Conservation (phyloP, 1,140 invertebrate species). For the Diachasmimorpha longicaudata region DNA sequence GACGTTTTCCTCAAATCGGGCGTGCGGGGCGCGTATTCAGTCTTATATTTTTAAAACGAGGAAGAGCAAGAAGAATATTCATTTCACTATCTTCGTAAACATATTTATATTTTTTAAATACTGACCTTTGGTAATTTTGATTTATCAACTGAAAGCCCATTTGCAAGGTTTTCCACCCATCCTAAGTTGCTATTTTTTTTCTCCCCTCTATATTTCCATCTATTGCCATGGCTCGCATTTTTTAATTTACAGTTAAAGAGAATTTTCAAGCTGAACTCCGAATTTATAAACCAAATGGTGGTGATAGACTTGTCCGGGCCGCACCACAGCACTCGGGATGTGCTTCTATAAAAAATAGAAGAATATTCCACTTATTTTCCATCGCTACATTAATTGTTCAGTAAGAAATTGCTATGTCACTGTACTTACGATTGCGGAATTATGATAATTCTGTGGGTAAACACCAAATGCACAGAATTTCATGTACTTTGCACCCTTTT, state of each 20-base stretch:
- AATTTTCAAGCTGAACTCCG: constrained; percentile 52
- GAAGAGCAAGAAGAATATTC: too few relatives aligned
- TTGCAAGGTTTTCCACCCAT: too few relatives aligned
- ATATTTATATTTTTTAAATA: too few relatives aligned
- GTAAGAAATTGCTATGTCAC: background rate
- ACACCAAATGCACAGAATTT: constrained; percentile 83
- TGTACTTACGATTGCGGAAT: constrained; percentile 75
- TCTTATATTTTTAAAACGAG: too few relatives aligned
- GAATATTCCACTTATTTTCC: constrained; percentile 19
- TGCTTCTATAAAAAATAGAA: constrained; percentile 64
- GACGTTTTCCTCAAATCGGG: too few relatives aligned
- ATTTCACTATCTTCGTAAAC: too few relatives aligned
- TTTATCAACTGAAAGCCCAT: too few relatives aligned
- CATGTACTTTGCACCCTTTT: constrained; percentile 71
- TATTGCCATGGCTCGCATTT: background rate
- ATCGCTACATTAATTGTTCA: background rate
- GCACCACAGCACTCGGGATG: constrained; percentile 74
- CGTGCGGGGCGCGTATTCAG: too few relatives aligned
- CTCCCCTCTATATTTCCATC: too few relatives aligned
- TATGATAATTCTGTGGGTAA: constrained; percentile 89
- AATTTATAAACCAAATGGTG: constrained; percentile 68
- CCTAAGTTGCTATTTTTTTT: too few relatives aligned
- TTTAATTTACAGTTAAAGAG: constrained; percentile 39
- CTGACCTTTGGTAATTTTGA: too few relatives aligned
- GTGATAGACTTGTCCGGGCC: constrained; percentile 75